Conservation (phyloP, 2,113 vertebrate genomes). For the Pachypanchax playfairii region DNA sequence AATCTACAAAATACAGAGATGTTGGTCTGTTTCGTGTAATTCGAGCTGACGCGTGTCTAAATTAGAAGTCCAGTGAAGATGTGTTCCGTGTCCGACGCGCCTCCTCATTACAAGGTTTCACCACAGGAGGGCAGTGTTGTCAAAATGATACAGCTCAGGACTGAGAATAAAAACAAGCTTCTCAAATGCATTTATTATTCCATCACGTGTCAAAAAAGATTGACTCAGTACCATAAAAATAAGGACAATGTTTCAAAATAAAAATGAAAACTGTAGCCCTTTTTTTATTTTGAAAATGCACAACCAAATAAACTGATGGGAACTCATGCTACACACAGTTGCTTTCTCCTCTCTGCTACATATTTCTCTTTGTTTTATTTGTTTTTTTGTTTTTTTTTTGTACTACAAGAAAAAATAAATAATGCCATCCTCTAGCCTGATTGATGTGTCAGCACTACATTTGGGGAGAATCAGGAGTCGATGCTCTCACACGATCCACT, state of each 20-base stretch:
- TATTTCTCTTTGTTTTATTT: constrained; percentile 52
- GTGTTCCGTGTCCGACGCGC: not conserved
- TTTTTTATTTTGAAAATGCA: constrained; percentile 5
- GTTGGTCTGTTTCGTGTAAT: not conserved
- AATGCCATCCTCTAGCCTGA: constrained; percentile 52
- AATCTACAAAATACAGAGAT: not conserved
- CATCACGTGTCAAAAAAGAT: constrained; percentile 51
- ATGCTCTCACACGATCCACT: constrained; percentile 67
- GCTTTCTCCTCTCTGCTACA: constrained; percentile 76
- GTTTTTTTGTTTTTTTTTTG: constrained; percentile 36
- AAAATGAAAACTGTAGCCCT: constrained; percentile 77
- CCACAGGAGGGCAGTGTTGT: constrained; percentile 70
- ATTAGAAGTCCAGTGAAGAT: not conserved
- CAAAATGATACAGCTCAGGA: constrained; percentile 24
- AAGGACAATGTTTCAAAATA: constrained; percentile 60
- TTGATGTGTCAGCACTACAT: constrained; percentile 56
- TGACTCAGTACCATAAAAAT: constrained; percentile 67
- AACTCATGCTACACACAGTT: constrained; percentile 75
- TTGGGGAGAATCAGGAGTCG: constrained; percentile 56
- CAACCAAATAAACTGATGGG: constrained; percentile 48
- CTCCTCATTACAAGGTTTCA: constrained; percentile 30
- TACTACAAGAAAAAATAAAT: constrained; percentile 12
- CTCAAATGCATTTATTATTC: constrained; percentile 71
- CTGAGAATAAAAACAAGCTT: constrained; percentile 33
- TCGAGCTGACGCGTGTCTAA: not conserved